Conservation (phyloP, 2,113 vertebrate species). For the Takifugu flavidus region DNA sequence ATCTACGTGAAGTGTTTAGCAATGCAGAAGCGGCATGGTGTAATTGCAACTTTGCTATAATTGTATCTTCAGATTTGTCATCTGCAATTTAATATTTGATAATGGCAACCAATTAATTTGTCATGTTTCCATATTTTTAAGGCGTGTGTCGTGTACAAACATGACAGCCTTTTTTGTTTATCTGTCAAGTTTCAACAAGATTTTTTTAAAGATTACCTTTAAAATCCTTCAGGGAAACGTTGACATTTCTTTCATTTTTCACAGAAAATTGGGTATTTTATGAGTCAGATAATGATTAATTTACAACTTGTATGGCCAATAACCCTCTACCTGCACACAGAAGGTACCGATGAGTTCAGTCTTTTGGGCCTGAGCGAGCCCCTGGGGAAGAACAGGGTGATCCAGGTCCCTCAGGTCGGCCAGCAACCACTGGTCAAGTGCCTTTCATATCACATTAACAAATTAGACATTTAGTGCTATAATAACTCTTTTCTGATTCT, state of each 20-base stretch:
- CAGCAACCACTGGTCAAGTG: slow-evolving; percentile 93
- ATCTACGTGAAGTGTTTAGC: background rate
- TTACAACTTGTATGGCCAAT: background rate
- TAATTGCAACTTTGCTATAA: background rate
- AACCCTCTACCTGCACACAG: slow-evolving; percentile 81
- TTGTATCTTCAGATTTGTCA: background rate
- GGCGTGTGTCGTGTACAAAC: too few relatives aligned
- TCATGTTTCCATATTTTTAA: too few relatives aligned
- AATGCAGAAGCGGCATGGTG: background rate
- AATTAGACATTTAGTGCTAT: background rate
- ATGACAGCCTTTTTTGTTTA: too few relatives aligned
- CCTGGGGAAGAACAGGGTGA: slow-evolving; percentile 81
- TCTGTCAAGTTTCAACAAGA: too few relatives aligned
- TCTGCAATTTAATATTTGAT: too few relatives aligned
- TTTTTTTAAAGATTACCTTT: too few relatives aligned
- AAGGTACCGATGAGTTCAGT: slow-evolving; percentile 84
- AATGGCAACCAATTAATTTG: too few relatives aligned
- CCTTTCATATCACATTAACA: slow-evolving; percentile 59
- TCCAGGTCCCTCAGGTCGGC: slow-evolving; percentile 90
- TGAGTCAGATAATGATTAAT: background rate
- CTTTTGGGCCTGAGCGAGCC: slow-evolving; percentile 78
- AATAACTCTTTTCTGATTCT: background rate
- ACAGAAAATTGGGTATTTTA: background rate
- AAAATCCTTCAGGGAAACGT: too few relatives aligned
- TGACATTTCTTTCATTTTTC: too few relatives aligned